A percentile compares a stretch with the other conserved stretches of the same genome.
Evolutionary conservation across 1,140 invertebrate genomes (phyloP).

Genomic region (Microplitis demolitor): DNA sequence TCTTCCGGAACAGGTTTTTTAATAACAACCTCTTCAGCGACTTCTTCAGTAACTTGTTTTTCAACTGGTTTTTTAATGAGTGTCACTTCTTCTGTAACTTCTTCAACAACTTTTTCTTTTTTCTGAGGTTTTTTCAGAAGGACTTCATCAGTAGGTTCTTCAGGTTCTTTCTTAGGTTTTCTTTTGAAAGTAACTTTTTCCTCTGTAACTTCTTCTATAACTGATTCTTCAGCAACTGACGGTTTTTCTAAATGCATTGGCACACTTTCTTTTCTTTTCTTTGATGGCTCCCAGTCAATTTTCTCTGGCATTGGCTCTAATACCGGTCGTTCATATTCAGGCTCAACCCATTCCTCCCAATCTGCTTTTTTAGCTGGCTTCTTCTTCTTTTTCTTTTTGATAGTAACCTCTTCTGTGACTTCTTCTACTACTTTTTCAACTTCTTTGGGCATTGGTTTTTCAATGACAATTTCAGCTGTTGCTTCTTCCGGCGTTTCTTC

Average conservation of each 20-base stretch:
- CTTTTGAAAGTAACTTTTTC: conserved; percentile 40
- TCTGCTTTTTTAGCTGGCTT: conserved; percentile 42
- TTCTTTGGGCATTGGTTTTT: background rate
- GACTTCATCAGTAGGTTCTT: conserved; percentile 49
- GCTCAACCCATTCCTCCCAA: conserved; percentile 58
- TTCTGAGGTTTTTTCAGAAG: conserved; percentile 39
- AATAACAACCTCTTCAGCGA: conserved; percentile 35
- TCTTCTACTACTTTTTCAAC: conserved; percentile 35
- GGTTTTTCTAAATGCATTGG: conserved; percentile 59
- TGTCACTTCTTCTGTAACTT: conserved; percentile 39
- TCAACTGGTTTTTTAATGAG: conserved; percentile 35
- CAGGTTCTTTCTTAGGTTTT: conserved; percentile 23
- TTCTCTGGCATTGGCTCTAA: conserved; percentile 58
- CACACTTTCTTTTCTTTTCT: conserved; percentile 34
- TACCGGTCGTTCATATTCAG: conserved; percentile 59
- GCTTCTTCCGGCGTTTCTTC: conserved; percentile 49
- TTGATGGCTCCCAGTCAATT: conserved; percentile 46
- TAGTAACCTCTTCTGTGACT: conserved; percentile 9
- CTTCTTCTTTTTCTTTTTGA: conserved; percentile 26
- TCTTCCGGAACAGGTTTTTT: conserved; percentile 38
- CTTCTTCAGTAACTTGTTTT: conserved; percentile 33
- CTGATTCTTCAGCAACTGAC: conserved; percentile 43
- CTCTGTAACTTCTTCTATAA: conserved; percentile 43
- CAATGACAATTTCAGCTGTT: conserved; percentile 19
- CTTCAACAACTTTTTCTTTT: conserved; percentile 46